Conservation (phyloP, 2,797 vertebrate species). For the Lemur catta region DNA sequence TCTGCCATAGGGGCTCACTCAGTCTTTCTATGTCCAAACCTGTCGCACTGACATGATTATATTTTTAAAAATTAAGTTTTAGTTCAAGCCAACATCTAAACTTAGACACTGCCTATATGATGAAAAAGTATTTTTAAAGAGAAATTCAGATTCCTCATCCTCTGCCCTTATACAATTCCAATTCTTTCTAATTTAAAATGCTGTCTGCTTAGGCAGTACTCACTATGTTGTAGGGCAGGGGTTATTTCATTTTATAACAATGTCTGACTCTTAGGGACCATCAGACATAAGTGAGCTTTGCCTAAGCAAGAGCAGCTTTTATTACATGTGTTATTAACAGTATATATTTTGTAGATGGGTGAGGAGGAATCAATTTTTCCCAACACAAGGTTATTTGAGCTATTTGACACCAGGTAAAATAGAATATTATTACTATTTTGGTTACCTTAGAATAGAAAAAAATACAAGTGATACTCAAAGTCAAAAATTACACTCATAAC, state of each 20-base stretch:
- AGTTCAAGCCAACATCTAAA: neutral
- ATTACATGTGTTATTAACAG: neutral
- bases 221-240: neutral
- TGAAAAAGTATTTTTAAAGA: neutral
- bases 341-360: neutral
- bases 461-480: neutral
- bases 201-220: neutral
- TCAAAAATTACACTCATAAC: neutral
- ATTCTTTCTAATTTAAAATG: neutral
- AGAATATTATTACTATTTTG: neutral
- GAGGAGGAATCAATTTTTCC: neutral
- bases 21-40: neutral
- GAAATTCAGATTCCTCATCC: neutral
- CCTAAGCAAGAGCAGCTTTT: neutral
- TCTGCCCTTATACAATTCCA: neutral
- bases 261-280: neutral
- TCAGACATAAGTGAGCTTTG: neutral
- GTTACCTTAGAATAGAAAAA: neutral
- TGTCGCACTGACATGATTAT: neutral
- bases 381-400: neutral
- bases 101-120: neutral
- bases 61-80: conserved; percentile 20
- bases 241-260: conserved; percentile 14
- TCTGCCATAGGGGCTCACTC: neutral
- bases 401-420: neutral